These are phyloP conservation scores for Griposia aprilina DNA, from an alignment of 2,888 invertebrate genomes.

Conservation along the genomic window DNA sequence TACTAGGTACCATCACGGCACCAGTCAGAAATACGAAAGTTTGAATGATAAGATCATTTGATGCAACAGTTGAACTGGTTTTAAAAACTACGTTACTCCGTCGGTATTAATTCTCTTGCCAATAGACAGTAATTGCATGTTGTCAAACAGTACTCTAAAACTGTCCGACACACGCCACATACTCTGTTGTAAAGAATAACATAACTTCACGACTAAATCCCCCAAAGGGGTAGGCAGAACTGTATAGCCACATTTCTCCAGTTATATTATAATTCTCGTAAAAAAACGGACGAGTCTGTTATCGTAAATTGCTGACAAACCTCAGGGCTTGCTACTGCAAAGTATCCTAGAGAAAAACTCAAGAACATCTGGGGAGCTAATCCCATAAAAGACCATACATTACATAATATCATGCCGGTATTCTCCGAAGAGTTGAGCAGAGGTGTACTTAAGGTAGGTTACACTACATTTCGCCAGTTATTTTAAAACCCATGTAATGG, in stretches of 20 bases:
- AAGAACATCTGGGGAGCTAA: background rate
- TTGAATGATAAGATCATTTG: background rate
- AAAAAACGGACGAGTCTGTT: background rate
- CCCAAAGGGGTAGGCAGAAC: no score
- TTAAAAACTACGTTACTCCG: constrained; percentile 4
- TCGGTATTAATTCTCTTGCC: constrained; percentile 15
- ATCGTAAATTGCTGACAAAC: background rate
- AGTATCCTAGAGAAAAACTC: no score
- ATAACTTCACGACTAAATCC: background rate
- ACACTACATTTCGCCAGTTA: no score
- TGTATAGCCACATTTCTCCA: background rate
- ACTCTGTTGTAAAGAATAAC: background rate
- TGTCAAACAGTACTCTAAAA: constrained; percentile 25
- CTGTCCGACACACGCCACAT: constrained; percentile 7
- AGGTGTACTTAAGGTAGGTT: no score
- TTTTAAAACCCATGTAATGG: no score
- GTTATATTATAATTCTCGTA: background rate
- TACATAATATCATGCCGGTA: no score
- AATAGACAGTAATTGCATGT: constrained; percentile 24
- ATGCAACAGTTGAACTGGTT: background rate
- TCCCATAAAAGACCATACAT: no score
- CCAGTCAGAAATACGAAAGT: background rate
- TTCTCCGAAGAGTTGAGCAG: no score
- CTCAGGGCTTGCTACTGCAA: background rate
- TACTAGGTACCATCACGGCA: background rate